Base-by-base conservation (phyloP, 2,888 invertebrate genomes). In the Cotesia congregata region DNA sequence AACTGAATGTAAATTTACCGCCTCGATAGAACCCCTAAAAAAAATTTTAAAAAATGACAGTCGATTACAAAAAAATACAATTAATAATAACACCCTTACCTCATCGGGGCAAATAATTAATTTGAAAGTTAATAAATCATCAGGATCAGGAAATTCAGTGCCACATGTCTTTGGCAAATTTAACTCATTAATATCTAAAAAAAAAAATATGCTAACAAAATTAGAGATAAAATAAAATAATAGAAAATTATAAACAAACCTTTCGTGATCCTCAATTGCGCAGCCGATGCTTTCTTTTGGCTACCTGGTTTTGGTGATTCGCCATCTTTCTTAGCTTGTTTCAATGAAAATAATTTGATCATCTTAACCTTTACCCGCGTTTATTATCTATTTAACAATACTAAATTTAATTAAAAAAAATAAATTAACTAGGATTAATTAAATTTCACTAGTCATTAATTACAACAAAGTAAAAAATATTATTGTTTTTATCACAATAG, bases 321-420 rank as follows among this genome's bases (percentile, higher is more conserved):
- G 88, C 97, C 98, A 93, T 98, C 98, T 93, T 98, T 98, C 92
- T 98, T 97, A 91, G 98, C 97, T 92, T 98, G 97, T 92, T 98
- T 98, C 89, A 98, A 92, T 84, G 98, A 97, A 93, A 98, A 98
- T 91, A 98, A 93, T 93, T 98, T 98, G 90, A 98, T 98, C 98
- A 98, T 98, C 89, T 88, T 92, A 89, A 82, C 81, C 82, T 78
- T 83, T 30, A 6, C 17, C 65, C 30, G 17, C 12, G 6, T 65
- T 12, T 20, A 30, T 9, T 30, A 80, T 80, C 76, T 79, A 82
- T 62, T 81, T 69, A 61, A 65, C 74, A 78, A 78, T 73, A 76
- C 67, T 81, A 77, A 81, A 82, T 50, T 50, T 50, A 50, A 50
- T 50, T 50, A 12, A 9, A 12, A 20, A 50, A 41, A 50, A 50